Conservation (phyloP, 2,113 vertebrate species). For the Delphinapterus leucas region DNA sequence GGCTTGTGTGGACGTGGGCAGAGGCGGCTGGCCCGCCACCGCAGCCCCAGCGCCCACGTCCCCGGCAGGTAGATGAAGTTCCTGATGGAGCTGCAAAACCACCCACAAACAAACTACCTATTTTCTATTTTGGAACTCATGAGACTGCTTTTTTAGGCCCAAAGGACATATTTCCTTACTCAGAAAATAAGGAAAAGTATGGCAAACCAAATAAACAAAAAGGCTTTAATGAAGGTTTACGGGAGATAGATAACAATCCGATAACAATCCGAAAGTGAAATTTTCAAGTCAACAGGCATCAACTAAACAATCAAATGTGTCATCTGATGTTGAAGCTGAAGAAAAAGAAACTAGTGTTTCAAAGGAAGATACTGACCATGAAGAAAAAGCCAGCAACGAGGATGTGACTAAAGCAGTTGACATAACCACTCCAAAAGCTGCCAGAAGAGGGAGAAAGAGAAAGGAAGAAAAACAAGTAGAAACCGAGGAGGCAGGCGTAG, state of each 20-base stretch:
- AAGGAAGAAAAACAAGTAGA: constrained; percentile 81
- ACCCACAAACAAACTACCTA: constrained; percentile 94
- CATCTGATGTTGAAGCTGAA: constrained; percentile 87
- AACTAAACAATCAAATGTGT: constrained; percentile 79
- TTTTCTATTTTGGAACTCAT: constrained; percentile 99
- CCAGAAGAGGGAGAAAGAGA: constrained; percentile 94
- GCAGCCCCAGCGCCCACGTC: constrained; percentile 35
- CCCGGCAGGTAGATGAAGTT: constrained; percentile 88
- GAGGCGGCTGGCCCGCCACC: constrained; percentile 50
- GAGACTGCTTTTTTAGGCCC: constrained; percentile 82
- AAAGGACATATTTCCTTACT: too few species aligned
- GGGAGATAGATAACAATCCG: constrained; percentile 99
- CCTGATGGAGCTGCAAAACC: constrained; percentile 97
- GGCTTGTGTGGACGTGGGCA: constrained; percentile 59
- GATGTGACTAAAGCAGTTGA: constrained; percentile 79
- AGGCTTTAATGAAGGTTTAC: constrained; percentile 98
- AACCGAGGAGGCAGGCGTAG: too few species aligned
- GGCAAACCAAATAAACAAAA: constrained; percentile 98
- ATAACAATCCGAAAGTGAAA: constrained; percentile 97
- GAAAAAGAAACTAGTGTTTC: constrained; percentile 89
- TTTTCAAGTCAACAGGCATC: constrained; percentile 90
- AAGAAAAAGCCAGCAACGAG: constrained; percentile 85
- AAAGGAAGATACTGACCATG: constrained; percentile 88
- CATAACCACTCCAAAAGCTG: constrained; percentile 80
- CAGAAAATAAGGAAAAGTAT: constrained; percentile 87